These are phyloP conservation scores for Parazoanthus atlanticus DNA, from an alignment of 92 coral and sea anemone species.

Conservation along the genomic window DNA sequence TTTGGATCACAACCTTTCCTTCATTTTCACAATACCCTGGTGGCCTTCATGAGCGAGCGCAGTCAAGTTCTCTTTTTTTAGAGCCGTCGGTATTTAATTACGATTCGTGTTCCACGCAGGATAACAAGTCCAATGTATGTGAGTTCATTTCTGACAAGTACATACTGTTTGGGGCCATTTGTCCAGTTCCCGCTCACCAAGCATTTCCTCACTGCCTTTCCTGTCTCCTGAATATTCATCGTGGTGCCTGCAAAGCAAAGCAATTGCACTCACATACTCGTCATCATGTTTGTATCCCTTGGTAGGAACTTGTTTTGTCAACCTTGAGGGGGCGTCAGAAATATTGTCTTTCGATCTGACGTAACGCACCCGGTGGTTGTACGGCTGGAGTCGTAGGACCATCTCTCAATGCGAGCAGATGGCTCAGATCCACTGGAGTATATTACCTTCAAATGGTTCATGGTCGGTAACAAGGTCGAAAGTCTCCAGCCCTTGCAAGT, in stretches of 20 bases:
- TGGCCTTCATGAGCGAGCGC: too few relatives aligned
- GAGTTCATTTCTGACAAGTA: background rate
- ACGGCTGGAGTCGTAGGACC: conserved; percentile 61
- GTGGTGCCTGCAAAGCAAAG: conserved; percentile 55
- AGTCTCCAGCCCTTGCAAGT: conserved; percentile 47
- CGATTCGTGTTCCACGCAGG: too few relatives aligned
- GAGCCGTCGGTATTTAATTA: too few relatives aligned
- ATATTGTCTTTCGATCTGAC: conserved; percentile 47
- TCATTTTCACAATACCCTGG: too few relatives aligned
- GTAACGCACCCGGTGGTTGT: conserved; percentile 39
- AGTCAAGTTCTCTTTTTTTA: too few relatives aligned
- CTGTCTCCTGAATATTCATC: conserved; percentile 45
- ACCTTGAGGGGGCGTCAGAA: conserved; percentile 49
- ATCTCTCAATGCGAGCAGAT: conserved; percentile 56
- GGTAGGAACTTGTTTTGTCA: conserved; percentile 39
- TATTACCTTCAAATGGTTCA: conserved; percentile 49
- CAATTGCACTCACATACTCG: conserved; percentile 46
- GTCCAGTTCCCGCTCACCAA: conserved; percentile 61
- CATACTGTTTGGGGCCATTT: conserved; percentile 49
- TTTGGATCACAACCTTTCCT: too few relatives aligned
- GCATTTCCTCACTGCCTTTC: conserved; percentile 29
- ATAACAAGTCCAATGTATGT: too few relatives aligned
- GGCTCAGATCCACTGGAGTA: conserved; percentile 49
- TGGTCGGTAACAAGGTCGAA: conserved; percentile 63
- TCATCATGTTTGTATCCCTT: conserved; percentile 35